Evolutionary conservation across 2,797 vertebrate genomes (phyloP), one percentile per base, ranked within the genome.

Genomic region (Agapornis canus): DNA sequence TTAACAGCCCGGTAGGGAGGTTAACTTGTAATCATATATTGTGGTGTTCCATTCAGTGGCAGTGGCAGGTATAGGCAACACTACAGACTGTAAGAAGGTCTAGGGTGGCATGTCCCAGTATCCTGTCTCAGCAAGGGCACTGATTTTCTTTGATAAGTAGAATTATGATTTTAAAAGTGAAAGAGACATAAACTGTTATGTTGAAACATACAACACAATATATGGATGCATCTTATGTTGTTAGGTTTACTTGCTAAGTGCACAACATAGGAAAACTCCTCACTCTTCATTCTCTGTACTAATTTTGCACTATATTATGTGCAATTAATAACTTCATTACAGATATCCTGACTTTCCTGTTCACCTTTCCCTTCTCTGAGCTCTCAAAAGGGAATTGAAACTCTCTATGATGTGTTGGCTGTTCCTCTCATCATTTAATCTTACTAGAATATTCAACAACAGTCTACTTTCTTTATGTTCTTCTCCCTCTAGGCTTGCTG

Each of bases 61-160:
- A 48, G 56, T 40, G 71, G 68, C 1, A 5, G 32, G 11, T 56
- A 3, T 26, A 13, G 64, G 29, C 59, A 89, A 23, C 40, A 31
- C 59, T 66, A 52, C 0, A 4, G 45, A n/a, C 6, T 0, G 0
- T 21, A 13, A n/a, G 42, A 63, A 10, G 9, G 45, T 86, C 37
- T 40, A 43, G 35, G n/a, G 20, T 47, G n/a, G 39, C 18, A 11
- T 47, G 25, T 63, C 35, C 15, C 48, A 49, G 11, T 51, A 43
- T 32, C 57, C 39, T 63, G 20, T 56, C 60, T 29, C 56, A 68
- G 56, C 19, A 80, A 61, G 45, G 11, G 6, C 19, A 37, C 17
- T 19, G 1, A 1, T 88, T 86, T 72, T 60, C 57, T 83, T 92
- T 27, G 32, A 14, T 49, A 71, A 56, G 26, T 11, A 68, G 49